These are phyloP conservation scores for Ciona savignyi DNA, from an alignment of 23 tunicate species.

Conservation along the genomic window DNA sequence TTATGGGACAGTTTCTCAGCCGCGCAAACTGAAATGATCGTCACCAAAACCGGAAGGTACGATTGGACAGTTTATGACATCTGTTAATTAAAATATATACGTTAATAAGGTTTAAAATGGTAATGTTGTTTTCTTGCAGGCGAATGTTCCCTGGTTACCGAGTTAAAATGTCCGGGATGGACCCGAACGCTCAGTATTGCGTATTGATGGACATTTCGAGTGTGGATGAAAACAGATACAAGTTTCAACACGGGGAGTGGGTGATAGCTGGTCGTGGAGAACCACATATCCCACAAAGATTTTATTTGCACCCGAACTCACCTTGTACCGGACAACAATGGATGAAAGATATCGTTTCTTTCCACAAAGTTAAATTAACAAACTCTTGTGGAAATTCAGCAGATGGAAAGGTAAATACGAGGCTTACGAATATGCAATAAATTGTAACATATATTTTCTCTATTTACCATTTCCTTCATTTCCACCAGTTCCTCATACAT, in stretches of 20 bases:
- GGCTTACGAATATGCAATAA: no score
- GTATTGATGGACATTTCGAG: conserved; percentile 40
- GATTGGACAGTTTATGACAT: no score
- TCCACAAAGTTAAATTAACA: conserved; percentile 43
- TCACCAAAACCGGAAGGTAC: conserved; percentile 71
- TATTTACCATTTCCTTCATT: no score
- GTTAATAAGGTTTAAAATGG: neutral
- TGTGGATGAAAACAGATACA: conserved; percentile 44
- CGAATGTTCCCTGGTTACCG: conserved; percentile 69
- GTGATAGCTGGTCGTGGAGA: conserved; percentile 52
- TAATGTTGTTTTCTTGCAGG: conserved; percentile 8
- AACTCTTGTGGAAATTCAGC: conserved; percentile 29
- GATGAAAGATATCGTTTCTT: conserved; percentile 38
- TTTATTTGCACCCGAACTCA: conserved; percentile 45
- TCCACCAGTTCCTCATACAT: conserved; percentile 23
- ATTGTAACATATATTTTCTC: no score
- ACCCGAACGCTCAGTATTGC: conserved; percentile 43
- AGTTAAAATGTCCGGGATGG: conserved; percentile 28
- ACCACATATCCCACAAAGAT: conserved; percentile 38
- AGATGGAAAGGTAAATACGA: conserved; percentile 34
- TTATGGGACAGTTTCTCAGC: conserved; percentile 47
- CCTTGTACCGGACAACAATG: conserved; percentile 41
- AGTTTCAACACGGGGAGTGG: conserved; percentile 49
- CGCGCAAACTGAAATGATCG: conserved; percentile 73
- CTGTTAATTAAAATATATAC: no score